phyloP scores from a whole-genome alignment of 37 sponge, comb jelly and placozoan genomes.

The Diacarnus erythraeanus region DNA sequence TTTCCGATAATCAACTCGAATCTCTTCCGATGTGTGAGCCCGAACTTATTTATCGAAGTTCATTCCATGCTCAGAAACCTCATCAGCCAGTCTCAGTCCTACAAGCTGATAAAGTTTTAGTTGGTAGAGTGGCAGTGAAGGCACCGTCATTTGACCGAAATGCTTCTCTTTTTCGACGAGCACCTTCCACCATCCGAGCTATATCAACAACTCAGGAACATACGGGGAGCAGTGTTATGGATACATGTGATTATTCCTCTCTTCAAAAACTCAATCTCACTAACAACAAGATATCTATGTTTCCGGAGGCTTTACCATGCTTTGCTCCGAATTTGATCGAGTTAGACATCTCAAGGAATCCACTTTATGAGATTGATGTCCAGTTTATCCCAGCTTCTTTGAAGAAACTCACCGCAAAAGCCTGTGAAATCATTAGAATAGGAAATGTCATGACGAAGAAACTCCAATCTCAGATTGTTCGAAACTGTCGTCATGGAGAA shows the following conservation, averaged over 20 bases:
- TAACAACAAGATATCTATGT: constrained; percentile 40
- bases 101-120: constrained; percentile 2
- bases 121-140: neutral
- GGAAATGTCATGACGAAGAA: constrained; percentile 21
- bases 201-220: neutral
- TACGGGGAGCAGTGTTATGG: neutral
- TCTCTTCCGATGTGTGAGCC: constrained; percentile 43
- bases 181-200: constrained; percentile 9
- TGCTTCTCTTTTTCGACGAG: neutral
- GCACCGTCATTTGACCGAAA: neutral
- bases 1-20: constrained; percentile 35
- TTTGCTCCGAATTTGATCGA: constrained; percentile 69
- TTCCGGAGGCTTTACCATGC: constrained; percentile 67
- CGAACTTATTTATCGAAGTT: constrained; percentile 10
- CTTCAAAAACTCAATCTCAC: constrained; percentile 55
- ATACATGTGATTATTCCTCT: constrained; percentile 39
- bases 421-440: constrained; percentile 30
- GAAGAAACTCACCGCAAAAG: constrained; percentile 38
- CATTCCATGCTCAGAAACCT: neutral
- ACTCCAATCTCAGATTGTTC: neutral
- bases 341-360: constrained; percentile 57
- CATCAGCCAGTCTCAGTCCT: neutral
- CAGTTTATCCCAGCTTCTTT: constrained; percentile 39
- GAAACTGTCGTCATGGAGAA: constrained; percentile 23
- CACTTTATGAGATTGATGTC: constrained; percentile 38